These are phyloP conservation scores for Eurosta solidaginis DNA, from an alignment of 1,140 invertebrate species.

Conservation along the genomic window DNA sequence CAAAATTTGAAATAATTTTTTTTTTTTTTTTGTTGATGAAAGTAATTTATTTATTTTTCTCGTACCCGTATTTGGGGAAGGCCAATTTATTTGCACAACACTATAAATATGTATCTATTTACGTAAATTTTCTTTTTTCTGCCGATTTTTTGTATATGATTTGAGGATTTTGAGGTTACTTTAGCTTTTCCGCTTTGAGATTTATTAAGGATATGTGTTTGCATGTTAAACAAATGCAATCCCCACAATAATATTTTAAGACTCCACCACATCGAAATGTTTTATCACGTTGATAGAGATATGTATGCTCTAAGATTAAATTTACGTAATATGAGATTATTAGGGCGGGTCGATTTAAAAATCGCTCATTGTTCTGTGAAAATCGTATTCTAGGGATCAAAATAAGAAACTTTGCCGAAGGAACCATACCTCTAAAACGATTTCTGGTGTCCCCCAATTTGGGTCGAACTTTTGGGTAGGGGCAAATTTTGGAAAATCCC, in stretches of 20 bases:
- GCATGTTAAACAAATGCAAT: slow-evolving; percentile 45
- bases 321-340: no score
- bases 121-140: background rate
- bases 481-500: no score
- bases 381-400: no score
- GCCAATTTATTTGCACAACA: slow-evolving; percentile 27
- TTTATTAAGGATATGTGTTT: background rate
- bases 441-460: no score
- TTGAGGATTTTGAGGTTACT: slow-evolving; percentile 41
- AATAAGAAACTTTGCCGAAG: no score
- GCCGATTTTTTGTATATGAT: slow-evolving; percentile 17
- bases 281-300: no score
- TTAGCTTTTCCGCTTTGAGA: slow-evolving; percentile 45
- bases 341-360: no score
- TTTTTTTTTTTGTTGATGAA: background rate
- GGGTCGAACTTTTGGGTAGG: no score
- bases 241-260: background rate
- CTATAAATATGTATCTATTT: no score
- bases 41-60: background rate
- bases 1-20: background rate
- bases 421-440: no score
- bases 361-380: no score
- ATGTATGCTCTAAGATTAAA: no score
- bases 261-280: background rate
- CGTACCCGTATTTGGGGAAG: background rate